These are phyloP conservation scores for Rhinopithecus roxellana DNA, from an alignment of 2,113 vertebrate genomes.

Conservation along the genomic window DNA sequence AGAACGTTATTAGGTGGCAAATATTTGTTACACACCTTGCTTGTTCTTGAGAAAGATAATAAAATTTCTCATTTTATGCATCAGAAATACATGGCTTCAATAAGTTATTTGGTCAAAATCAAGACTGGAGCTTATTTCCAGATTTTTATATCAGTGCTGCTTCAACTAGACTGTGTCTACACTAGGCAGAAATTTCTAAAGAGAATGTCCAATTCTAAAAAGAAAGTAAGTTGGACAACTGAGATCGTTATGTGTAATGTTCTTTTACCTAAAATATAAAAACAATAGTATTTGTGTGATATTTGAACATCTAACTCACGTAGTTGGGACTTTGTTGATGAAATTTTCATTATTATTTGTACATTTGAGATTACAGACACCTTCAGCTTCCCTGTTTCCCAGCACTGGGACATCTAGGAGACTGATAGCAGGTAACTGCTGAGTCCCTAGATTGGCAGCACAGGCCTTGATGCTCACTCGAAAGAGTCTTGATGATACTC, in stretches of 20 bases:
- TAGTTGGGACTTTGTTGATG: background rate
- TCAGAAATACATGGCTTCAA: background rate
- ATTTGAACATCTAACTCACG: background rate
- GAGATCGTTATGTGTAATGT: background rate
- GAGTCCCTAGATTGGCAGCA: background rate
- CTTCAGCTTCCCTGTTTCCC: background rate
- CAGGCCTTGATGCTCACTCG: no score
- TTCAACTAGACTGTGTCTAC: background rate
- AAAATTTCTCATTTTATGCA: background rate
- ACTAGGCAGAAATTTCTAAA: background rate
- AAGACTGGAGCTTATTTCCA: background rate
- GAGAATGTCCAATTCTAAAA: background rate
- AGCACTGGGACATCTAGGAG: background rate
- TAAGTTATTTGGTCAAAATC: background rate
- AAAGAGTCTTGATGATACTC: background rate
- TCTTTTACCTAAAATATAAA: background rate
- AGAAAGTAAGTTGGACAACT: background rate
- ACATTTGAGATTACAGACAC: background rate
- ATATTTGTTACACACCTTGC: background rate
- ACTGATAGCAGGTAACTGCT: background rate
- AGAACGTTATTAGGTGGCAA: background rate
- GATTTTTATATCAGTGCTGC: background rate
- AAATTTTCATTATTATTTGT: background rate
- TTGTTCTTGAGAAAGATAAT: background rate
- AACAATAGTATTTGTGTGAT: background rate